phyloP scores from a whole-genome alignment of 35 echinoderm and acorn worm species.

The Patiria miniata region DNA sequence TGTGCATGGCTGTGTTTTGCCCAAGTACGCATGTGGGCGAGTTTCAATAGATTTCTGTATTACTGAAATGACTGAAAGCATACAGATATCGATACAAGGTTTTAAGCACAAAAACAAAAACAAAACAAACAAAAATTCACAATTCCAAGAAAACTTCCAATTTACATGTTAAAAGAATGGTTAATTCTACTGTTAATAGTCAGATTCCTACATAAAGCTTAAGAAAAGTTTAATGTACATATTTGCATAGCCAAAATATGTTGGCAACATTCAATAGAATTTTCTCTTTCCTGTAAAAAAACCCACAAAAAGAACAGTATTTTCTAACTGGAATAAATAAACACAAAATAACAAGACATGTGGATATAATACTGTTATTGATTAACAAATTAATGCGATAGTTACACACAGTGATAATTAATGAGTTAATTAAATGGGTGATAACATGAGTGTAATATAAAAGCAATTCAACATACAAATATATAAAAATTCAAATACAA shows the following conservation, averaged over 20 bases:
- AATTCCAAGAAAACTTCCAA: neutral
- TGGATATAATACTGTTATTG: neutral
- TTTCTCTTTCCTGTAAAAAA: neutral
- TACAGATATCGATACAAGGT: too few species aligned
- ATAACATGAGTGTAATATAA: neutral
- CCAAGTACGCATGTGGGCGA: too few species aligned
- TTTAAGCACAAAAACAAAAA: too few species aligned
- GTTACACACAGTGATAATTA: neutral
- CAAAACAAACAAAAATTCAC: too few species aligned
- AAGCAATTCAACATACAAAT: neutral
- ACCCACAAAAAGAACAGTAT: neutral
- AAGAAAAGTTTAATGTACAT: neutral
- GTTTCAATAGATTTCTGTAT: too few species aligned
- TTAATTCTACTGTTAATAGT: neutral
- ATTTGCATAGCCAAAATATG: constrained; percentile 17
- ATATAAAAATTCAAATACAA: neutral
- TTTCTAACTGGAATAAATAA: constrained; percentile 12
- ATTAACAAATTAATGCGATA: neutral
- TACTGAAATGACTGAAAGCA: too few species aligned
- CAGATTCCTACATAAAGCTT: neutral
- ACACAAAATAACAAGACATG: neutral
- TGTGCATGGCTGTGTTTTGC: too few species aligned
- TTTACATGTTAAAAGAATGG: neutral
- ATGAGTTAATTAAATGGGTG: neutral
- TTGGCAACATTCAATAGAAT: too few species aligned